These are phyloP conservation scores for Cyanoramphus novaezelandiae DNA, from an alignment of 2,113 vertebrate species.

Conservation along the genomic window DNA sequence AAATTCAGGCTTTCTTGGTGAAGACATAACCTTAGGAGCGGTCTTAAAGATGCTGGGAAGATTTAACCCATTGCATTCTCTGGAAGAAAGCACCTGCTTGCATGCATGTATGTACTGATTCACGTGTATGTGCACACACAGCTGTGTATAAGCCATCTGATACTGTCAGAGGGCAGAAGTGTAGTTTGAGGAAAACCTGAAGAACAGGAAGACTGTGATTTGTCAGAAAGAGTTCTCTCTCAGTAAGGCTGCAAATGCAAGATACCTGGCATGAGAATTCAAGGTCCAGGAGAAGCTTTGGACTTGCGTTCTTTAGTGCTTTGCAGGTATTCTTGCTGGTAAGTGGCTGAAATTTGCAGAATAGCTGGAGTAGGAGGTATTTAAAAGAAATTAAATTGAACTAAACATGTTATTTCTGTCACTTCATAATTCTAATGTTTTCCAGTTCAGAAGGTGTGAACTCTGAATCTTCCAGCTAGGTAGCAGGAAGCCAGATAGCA, in stretches of 20 bases:
- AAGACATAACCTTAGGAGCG: not conserved
- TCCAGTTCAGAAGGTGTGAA: not conserved
- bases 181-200: not conserved
- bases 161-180: not conserved
- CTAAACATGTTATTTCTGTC: not conserved
- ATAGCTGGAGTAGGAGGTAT: not conserved
- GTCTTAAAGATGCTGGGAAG: not conserved
- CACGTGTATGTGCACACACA: rapidly evolving
- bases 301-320: not conserved
- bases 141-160: not conserved
- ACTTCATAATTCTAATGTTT: not conserved
- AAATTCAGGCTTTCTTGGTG: not conserved
- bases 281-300: not conserved
- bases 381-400: not conserved
- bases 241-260: not conserved
- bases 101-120: not conserved
- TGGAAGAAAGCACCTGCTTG: not conserved
- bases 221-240: not conserved
- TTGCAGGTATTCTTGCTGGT: rapidly evolving
- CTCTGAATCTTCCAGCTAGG: not conserved
- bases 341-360: not conserved
- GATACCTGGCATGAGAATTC: not conserved
- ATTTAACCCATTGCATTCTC: not conserved
- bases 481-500: not conserved
- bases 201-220: not conserved